Evolutionary conservation across 2,113 vertebrate species (phyloP).

Genomic region (Prunella fulvescens): DNA sequence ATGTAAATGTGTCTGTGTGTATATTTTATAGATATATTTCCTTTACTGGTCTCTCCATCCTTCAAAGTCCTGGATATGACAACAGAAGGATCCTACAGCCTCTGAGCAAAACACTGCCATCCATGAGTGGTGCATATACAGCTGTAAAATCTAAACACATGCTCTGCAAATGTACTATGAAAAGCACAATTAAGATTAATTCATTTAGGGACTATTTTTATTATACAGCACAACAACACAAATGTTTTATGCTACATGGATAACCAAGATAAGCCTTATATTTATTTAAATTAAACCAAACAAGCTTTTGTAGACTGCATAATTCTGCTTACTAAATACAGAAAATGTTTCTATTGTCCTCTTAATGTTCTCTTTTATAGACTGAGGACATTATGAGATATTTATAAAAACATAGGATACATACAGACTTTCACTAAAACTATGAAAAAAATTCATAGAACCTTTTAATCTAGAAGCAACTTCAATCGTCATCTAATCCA

Average conservation of each 20-base stretch:
- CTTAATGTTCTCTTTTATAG: not conserved
- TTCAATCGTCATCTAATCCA: not conserved
- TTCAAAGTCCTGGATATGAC: not conserved
- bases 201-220: not conserved
- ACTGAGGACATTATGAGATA: not conserved
- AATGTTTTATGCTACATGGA: not conserved
- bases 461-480: not conserved
- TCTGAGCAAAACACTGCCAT: not conserved
- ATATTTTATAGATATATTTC: not conserved
- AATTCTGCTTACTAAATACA: not conserved
- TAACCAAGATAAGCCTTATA: not conserved
- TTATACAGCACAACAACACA: not conserved
- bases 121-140: not conserved
- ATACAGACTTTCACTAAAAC: not conserved
- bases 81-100: not conserved
- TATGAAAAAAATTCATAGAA: not conserved
- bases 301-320: not conserved
- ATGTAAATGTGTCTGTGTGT: not conserved
- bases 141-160: not conserved
- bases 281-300: not conserved
- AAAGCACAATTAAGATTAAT: not conserved
- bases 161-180: accelerated
- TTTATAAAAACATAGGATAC: not conserved
- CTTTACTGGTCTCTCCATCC: not conserved
- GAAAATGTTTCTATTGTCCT: not conserved